Evolutionary conservation across 2,888 invertebrate species (phyloP).

Genomic region (Trisateles emortualis): DNA sequence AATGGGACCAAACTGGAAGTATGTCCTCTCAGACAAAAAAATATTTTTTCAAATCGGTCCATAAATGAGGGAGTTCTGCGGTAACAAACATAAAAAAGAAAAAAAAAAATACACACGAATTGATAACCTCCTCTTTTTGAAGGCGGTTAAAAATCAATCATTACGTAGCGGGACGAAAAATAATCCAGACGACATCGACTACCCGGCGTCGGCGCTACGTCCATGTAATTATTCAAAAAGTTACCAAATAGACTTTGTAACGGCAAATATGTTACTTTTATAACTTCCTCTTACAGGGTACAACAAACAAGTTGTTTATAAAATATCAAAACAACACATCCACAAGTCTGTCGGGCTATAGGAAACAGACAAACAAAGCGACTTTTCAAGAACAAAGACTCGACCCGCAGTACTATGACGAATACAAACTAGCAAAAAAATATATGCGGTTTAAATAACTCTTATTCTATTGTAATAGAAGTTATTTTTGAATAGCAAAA

Average conservation of each 20-base stretch:
- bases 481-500: slow-evolving; percentile 24
- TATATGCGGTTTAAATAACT: slow-evolving; percentile 21
- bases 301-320: slow-evolving; percentile 61
- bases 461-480: slow-evolving; percentile 34
- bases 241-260: slow-evolving; percentile 14
- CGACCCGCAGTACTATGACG: slow-evolving; percentile 62
- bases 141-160: not conserved
- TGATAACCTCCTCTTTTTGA: too few relatives aligned
- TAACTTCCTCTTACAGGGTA: slow-evolving; percentile 24
- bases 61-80: too few relatives aligned
- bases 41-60: too few relatives aligned
- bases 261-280: slow-evolving; percentile 37
- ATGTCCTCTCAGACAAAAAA: too few relatives aligned
- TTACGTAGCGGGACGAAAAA: not conserved
- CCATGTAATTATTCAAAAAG: slow-evolving; percentile 28
- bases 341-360: slow-evolving; percentile 53
- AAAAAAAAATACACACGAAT: too few relatives aligned
- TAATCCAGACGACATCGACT: not conserved
- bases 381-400: slow-evolving; percentile 69
- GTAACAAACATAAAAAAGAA: too few relatives aligned
- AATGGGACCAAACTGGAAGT: too few relatives aligned
- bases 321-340: slow-evolving; percentile 63
- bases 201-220: not conserved
- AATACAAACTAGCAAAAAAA: slow-evolving; percentile 55
- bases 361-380: slow-evolving; percentile 66